phyloP scores from a whole-genome alignment of 2,113 vertebrate species.

The Ailurus styani region DNA sequence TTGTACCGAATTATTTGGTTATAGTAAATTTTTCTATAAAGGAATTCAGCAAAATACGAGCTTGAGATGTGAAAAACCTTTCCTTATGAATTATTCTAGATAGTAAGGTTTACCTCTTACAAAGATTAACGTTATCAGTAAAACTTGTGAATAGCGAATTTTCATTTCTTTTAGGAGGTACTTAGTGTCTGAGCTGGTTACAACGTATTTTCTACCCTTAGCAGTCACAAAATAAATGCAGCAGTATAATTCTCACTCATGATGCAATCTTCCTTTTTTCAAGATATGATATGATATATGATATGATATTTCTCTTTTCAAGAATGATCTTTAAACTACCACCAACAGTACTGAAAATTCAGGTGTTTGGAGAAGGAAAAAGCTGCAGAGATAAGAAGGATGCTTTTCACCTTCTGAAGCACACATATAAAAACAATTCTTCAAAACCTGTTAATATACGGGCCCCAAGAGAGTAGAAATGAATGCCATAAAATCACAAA shows the following conservation, averaged over 20 bases:
- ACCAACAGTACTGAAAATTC: conserved; percentile 4
- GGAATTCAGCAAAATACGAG: not conserved
- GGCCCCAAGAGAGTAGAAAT: not conserved
- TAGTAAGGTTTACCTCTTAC: not conserved
- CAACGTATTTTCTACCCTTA: not conserved
- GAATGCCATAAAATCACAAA: not conserved
- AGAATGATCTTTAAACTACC: conserved; percentile 6
- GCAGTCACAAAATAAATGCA: conserved; percentile 42
- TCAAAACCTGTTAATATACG: not conserved
- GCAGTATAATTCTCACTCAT: not conserved
- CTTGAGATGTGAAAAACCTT: not conserved
- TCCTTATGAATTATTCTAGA: not conserved
- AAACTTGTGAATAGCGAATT: conserved; percentile 13
- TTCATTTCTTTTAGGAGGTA: not conserved
- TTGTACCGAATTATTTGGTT: not conserved
- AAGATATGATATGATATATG: not conserved
- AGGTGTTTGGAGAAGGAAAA: not conserved
- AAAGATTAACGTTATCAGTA: not conserved
- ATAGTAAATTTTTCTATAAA: not conserved
- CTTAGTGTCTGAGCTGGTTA: not conserved
- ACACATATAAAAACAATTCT: not conserved
- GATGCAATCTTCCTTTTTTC: not conserved
- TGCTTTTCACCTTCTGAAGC: not conserved
- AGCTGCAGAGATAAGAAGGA: not conserved
- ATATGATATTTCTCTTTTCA: not conserved